phyloP scores from a whole-genome alignment of 2,797 vertebrate species.

The Periophthalmus magnuspinnatus region DNA sequence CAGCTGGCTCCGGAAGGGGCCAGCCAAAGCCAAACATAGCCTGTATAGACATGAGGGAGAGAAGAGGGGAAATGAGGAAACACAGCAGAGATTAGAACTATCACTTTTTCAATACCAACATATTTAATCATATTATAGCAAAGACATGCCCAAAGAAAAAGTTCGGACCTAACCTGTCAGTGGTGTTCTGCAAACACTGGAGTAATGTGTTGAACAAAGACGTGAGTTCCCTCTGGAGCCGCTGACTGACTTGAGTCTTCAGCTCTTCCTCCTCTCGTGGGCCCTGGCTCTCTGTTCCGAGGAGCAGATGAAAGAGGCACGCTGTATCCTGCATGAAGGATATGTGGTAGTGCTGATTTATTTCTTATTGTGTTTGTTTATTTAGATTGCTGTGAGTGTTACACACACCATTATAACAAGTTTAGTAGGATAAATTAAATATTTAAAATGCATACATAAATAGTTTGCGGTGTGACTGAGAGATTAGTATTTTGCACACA shows the following conservation, averaged over 20 bases:
- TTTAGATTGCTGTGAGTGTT: background rate
- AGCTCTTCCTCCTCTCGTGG: conserved; percentile 73
- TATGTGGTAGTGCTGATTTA: background rate
- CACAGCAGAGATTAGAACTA: conserved; percentile 22
- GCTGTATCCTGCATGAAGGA: conserved; percentile 48
- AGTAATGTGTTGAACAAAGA: conserved; percentile 84
- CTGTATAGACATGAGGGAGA: conserved; percentile 66
- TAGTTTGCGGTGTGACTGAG: background rate
- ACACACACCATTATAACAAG: background rate
- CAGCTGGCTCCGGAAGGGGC: conserved; percentile 86
- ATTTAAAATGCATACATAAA: background rate
- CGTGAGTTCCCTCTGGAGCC: conserved; percentile 88
- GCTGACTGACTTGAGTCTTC: conserved; percentile 83
- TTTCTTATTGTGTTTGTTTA: background rate
- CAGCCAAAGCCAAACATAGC: conserved; percentile 81
- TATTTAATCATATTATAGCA: background rate
- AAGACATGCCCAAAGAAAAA: conserved; percentile 2
- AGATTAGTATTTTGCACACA: conserved; percentile 3
- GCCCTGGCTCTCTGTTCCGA: conserved; percentile 71
- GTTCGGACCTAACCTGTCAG: conserved; percentile 81
- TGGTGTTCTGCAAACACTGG: conserved; percentile 69
- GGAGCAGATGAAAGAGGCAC: conserved; percentile 64
- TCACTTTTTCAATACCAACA: conserved; percentile 16
- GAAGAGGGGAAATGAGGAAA: conserved; percentile 19
- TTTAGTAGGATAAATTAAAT: background rate